Conservation (phyloP, 2,888 invertebrate species). For the Nowickia ferox region DNA sequence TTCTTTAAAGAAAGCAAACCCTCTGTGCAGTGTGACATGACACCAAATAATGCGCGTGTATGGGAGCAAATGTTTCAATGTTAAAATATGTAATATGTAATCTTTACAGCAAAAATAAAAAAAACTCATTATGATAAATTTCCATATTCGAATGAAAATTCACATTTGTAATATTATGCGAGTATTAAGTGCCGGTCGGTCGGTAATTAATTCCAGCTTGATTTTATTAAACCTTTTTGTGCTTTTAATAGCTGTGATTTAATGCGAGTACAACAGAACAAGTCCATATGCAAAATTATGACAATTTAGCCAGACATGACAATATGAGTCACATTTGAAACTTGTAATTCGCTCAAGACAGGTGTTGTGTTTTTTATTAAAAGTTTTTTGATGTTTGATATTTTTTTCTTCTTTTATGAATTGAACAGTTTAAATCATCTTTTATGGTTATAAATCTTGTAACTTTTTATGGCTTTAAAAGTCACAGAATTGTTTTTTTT, state of each 20-base stretch:
- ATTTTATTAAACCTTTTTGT: constrained; percentile 24
- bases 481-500: background rate
- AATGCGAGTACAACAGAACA: constrained; percentile 10
- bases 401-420: background rate
- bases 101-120: constrained; percentile 15
- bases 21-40: background rate
- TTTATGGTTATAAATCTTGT: constrained; percentile 37
- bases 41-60: background rate
- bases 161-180: constrained; percentile 28
- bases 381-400: background rate
- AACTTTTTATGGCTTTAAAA: constrained; percentile 24
- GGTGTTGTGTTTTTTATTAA: constrained; percentile 1
- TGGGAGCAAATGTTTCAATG: background rate
- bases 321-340: constrained; percentile 37
- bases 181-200: constrained; percentile 7
- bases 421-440: constrained; percentile 41
- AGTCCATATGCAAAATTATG: constrained; percentile 8
- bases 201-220: constrained; percentile 51
- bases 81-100: constrained; percentile 14
- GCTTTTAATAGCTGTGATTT: constrained; percentile 50
- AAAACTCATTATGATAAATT: constrained; percentile 18
- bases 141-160: constrained; percentile 44
- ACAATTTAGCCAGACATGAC: constrained; percentile 27
- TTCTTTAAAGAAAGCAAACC: background rate
- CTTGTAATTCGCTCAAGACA: constrained; percentile 4